Evolutionary conservation across 2,888 invertebrate genomes (phyloP), one percentile per base, ranked within the genome.

Genomic region (Therioaphis trifolii): DNA sequence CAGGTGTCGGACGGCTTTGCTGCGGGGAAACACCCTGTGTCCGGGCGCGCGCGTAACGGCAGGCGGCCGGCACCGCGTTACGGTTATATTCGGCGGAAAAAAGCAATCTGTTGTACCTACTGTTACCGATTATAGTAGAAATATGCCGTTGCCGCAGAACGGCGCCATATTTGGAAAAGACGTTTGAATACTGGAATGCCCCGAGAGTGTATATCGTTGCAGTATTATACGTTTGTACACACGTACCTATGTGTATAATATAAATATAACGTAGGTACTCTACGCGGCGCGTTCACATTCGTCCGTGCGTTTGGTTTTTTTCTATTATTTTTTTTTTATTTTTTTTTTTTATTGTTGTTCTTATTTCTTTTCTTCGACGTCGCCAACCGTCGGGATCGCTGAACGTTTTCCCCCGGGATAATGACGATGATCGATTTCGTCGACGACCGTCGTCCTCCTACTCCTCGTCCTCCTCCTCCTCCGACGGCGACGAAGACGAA

Each of bases 161-260:
- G 79, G 79, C 66, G n/a, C 79, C 79, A 58, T 80, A 80, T 80
- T 80, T 43, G 79, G 79, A 80, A 79, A 43, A 69, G 69, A 80
- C 71, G 79, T 71, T 58, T 58, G 55, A 69, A 69, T 58, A 27
- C 43, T 7, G 78, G 78, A 78, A 78, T 78, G 78, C 21, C 29
- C 63, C 63, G 14, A 49, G 68, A 35, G 27, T n/a, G n/a, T n/a
- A n/a, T n/a, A n/a, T n/a, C 2, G 4, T 11, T 27, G 21, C n/a
- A 27, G 2, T 4, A n/a, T 52, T 7, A 7, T n/a, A 4, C 21
- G 1, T 7, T 18, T 49, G 49, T n/a, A n/a, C n/a, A n/a, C n/a
- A n/a, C n/a, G n/a, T n/a, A n/a, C n/a, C n/a, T n/a, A n/a, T n/a
- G n/a, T n/a, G n/a, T n/a, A n/a, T n/a, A n/a, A n/a, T n/a, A n/a